A percentile compares a stretch with the other conserved stretches of the same genome.
These are phyloP conservation scores for Agapetus fuscipes DNA, from an alignment of 2,888 invertebrate species.

Conservation along the genomic window DNA sequence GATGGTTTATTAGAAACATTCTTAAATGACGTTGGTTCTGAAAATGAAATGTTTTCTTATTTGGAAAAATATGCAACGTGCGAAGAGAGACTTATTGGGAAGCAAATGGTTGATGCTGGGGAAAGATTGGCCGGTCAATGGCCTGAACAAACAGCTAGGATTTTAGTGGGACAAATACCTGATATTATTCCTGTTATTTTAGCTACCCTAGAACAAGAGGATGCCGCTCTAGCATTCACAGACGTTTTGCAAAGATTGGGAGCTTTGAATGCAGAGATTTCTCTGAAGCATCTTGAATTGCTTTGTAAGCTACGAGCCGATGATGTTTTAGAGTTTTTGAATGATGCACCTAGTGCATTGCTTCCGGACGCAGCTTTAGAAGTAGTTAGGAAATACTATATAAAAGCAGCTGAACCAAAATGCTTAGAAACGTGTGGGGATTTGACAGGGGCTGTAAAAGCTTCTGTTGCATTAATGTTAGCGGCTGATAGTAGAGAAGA, in stretches of 20 bases:
- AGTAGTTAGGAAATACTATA: conserved; percentile 29
- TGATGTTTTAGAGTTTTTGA: conserved; percentile 30
- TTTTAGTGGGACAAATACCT: conserved; percentile 28
- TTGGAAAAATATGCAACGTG: conserved; percentile 18
- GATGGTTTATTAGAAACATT: conserved; percentile 19
- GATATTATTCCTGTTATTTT: conserved; percentile 25
- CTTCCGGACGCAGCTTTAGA: conserved; percentile 37
- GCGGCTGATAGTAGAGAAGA: conserved; percentile 13
- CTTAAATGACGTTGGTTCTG: conserved; percentile 16
- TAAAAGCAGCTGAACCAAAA: conserved; percentile 31
- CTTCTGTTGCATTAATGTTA: conserved; percentile 27
- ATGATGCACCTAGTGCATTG: conserved; percentile 30
- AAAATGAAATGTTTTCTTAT: conserved; percentile 19
- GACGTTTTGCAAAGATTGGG: conserved; percentile 29
- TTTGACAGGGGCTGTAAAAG: conserved; percentile 32
- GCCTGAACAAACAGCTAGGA: conserved; percentile 26
- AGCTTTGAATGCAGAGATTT: conserved; percentile 29
- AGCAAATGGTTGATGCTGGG: conserved; percentile 13
- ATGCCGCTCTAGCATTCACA: conserved; percentile 29
- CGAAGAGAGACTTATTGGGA: conserved; percentile 15
- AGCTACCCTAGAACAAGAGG: conserved; percentile 23
- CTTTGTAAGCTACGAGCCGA: conserved; percentile 29
- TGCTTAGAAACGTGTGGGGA: conserved; percentile 40
- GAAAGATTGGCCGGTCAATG: conserved; percentile 13
- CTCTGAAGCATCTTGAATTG: conserved; percentile 30